These are phyloP conservation scores for Cyprinella venusta DNA, from an alignment of 2,797 vertebrate species.

Conservation along the genomic window DNA sequence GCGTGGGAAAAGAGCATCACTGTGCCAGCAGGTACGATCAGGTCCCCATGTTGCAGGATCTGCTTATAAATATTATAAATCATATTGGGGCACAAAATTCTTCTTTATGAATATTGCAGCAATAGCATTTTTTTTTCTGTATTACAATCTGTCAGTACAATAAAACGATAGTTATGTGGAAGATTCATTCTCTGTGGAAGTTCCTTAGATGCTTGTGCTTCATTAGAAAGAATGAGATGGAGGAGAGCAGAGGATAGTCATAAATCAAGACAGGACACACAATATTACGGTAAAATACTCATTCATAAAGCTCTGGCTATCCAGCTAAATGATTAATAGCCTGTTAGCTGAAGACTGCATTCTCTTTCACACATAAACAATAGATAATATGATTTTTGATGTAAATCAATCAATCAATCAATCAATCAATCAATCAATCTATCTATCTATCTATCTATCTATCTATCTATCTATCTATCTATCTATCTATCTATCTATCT, in stretches of 20 bases:
- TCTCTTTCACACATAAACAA: constrained; percentile 11
- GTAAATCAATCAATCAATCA: background rate
- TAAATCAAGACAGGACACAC: constrained; percentile 15
- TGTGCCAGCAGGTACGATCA: constrained; percentile 24
- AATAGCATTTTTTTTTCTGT: background rate
- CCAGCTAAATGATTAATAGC: constrained; percentile 19
- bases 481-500: background rate
- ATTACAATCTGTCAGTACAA: background rate
- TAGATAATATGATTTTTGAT: background rate
- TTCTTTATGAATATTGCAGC: constrained; percentile 4
- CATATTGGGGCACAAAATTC: background rate
- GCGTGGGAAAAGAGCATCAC: constrained; percentile 29
- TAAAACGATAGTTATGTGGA: background rate
- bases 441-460: background rate
- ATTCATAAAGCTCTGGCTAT: constrained; percentile 32
- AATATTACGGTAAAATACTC: constrained; percentile 3
- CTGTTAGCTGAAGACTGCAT: background rate
- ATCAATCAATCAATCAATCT: background rate
- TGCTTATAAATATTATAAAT: constrained; percentile 15
- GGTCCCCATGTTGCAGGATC: too few relatives aligned
- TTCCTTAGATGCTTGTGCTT: constrained; percentile 16
- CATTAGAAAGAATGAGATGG: constrained; percentile 32
- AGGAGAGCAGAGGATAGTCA: constrained; percentile 19
- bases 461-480: background rate
- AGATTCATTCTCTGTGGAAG: constrained; percentile 19